These are phyloP conservation scores for Catharus bicknelli DNA, from an alignment of 2,113 vertebrate species.

Conservation along the genomic window DNA sequence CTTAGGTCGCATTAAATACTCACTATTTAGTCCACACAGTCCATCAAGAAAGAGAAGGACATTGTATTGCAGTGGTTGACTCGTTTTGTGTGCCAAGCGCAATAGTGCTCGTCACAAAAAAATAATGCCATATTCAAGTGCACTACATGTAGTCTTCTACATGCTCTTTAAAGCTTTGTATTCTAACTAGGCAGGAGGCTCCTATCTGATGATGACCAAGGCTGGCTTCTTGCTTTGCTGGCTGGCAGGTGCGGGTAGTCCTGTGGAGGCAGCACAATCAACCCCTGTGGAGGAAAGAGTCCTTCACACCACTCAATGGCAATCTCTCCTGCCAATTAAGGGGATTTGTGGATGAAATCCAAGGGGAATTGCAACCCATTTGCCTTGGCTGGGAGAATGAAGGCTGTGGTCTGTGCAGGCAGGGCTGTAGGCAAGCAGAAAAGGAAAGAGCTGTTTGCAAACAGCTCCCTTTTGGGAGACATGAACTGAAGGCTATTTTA, in stretches of 20 bases:
- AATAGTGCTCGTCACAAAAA: background rate
- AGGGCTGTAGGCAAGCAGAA: background rate
- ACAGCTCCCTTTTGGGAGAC: background rate
- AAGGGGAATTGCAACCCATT: conserved; percentile 11
- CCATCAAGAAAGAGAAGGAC: background rate
- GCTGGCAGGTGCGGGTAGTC: conserved; percentile 11
- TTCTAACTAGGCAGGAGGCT: conserved; percentile 10
- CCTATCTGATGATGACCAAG: background rate
- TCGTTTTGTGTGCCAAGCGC: background rate
- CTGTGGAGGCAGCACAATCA: background rate
- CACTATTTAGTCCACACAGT: background rate
- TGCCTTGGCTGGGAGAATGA: background rate
- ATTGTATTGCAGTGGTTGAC: background rate
- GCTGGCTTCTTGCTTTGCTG: background rate
- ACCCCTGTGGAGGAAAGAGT: conserved; percentile 11
- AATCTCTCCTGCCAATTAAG: conserved; percentile 31
- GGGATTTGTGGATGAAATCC: conserved; percentile 34
- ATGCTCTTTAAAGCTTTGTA: background rate
- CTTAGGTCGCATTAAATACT: background rate
- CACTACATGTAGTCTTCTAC: accelerated
- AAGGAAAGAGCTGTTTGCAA: conserved; percentile 26
- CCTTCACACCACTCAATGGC: background rate
- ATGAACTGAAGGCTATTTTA: background rate
- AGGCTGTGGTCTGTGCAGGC: background rate
- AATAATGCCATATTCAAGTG: background rate